These are phyloP conservation scores for Dexiosoma caninum DNA, from an alignment of 2,888 invertebrate genomes.

Conservation along the genomic window DNA sequence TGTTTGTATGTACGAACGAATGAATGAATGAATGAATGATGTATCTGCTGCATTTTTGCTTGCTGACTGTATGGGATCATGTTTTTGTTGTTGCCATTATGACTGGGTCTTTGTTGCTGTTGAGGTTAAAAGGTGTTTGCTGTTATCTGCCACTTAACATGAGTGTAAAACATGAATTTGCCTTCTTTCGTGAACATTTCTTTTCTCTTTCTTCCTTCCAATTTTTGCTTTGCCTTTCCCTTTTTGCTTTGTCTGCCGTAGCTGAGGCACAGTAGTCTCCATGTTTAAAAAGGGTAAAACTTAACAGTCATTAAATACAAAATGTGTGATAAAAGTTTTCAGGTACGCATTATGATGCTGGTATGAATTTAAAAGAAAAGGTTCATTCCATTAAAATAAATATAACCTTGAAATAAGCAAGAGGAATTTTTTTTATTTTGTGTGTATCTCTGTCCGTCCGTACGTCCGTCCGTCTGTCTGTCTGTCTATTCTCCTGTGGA, in stretches of 20 bases:
- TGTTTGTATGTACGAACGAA: background rate
- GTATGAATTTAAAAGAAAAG: conserved; percentile 7
- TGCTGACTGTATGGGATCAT: conserved; percentile 9
- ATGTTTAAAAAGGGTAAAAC: conserved; percentile 53
- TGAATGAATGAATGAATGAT: background rate
- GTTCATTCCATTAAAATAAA: background rate
- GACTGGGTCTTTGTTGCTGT: conserved; percentile 3
- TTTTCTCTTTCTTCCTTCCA: no score
- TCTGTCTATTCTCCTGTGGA: no score
- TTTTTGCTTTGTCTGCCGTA: conserved; percentile 3
- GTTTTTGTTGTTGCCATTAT: conserved; percentile 9
- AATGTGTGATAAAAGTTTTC: conserved; percentile 49
- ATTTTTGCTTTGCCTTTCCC: background rate
- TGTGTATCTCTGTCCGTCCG: background rate
- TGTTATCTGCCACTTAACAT: conserved; percentile 64
- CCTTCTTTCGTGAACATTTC: conserved; percentile 33
- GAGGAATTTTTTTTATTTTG: conserved; percentile 36
- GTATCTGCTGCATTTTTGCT: conserved; percentile 20
- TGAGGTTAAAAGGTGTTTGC: conserved; percentile 63
- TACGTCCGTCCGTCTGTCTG: no score
- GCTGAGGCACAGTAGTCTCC: background rate
- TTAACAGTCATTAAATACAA: conserved; percentile 59
- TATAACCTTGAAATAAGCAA: conserved; percentile 52
- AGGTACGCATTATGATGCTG: conserved; percentile 39
- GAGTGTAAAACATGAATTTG: conserved; percentile 64